Conservation (phyloP, 2,888 invertebrate genomes). For the Aplocera efformata region DNA sequence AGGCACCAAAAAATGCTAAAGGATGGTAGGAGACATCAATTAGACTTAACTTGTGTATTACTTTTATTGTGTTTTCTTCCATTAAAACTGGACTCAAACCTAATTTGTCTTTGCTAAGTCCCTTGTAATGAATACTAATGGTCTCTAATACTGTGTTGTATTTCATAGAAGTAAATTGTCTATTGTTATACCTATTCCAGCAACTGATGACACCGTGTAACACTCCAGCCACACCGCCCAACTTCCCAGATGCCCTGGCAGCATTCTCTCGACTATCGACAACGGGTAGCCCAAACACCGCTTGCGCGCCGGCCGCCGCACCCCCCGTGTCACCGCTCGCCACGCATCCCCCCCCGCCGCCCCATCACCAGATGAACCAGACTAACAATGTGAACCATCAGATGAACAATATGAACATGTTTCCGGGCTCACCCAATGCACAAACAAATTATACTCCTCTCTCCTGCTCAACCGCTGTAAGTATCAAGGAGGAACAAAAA, state of each 20-base stretch:
- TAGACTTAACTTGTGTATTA: too few species aligned
- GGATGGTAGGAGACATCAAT: too few species aligned
- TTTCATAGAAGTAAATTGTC: too few species aligned
- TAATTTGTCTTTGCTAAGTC: too few species aligned
- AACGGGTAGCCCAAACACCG: conserved; percentile 73
- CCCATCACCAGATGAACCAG: conserved; percentile 44
- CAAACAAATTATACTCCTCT: conserved; percentile 66
- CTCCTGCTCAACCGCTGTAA: conserved; percentile 74
- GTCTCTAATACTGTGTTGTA: too few species aligned
- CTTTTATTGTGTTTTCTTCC: too few species aligned
- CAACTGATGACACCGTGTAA: conserved; percentile 95
- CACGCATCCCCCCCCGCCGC: conserved; percentile 61
- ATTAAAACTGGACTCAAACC: too few species aligned
- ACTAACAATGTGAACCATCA: conserved; percentile 34
- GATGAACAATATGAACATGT: conserved; percentile 46
- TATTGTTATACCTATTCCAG: conserved; percentile 47
- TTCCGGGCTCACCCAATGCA: conserved; percentile 57
- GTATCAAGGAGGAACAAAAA: conserved; percentile 27
- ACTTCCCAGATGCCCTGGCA: conserved; percentile 93
- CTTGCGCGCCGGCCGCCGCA: conserved; percentile 47
- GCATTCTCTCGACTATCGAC: conserved; percentile 94
- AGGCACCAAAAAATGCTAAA: too few species aligned
- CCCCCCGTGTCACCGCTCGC: conserved; percentile 71
- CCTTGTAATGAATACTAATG: too few species aligned
- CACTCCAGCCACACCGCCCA: conserved; percentile 96